Evolutionary conservation across 2,888 invertebrate genomes (phyloP), one percentile per base, ranked within the genome.

Genomic region (Molanna angustata): DNA sequence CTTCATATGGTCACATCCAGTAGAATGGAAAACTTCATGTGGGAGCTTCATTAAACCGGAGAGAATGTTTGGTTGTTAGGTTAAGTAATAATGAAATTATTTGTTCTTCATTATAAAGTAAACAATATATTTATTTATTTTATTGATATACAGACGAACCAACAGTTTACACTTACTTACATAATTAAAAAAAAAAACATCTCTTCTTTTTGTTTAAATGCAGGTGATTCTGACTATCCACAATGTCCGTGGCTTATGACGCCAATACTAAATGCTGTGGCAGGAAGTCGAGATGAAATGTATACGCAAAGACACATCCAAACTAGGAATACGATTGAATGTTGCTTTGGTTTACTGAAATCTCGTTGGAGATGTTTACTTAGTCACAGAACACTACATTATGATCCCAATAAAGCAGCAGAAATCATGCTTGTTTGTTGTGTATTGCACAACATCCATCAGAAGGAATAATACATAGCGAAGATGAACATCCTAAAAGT

Each of bases 191-290:
- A n/a, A n/a, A n/a, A n/a, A n/a, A n/a, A n/a, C n/a, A n/a, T n/a
- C n/a, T 6, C 11, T 27, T 6, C 6, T 27, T 27, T 27, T 27
- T 27, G 6, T 27, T 4, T n/a, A 16, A 18, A 16, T 41, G 13
- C 11, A 41, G 41, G 41, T 6, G 41, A 41, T 14, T 4, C 41
- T 17, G 41, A 19, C 3, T 41, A 41, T 18, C 41, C 41, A 6
- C 41, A n/a, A 4, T 18, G 19, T 3, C 17, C 41, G 11, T 41
- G 41, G 41, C 41, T 41, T 6, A 41, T 41, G 16, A 41, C 41
- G 4, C 41, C 41, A 13, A 41, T 41, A 4, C 19, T 18, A 4
- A 4, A 17, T 41, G 41, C 41, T 3, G 4, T n/a, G 19, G 4
- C 17, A 4, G 16, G 16, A 3, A 4, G 16, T 11, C 16, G 18